Base-by-base conservation (phyloP, 2,797 vertebrate genomes). In the Sciurus carolinensis region DNA sequence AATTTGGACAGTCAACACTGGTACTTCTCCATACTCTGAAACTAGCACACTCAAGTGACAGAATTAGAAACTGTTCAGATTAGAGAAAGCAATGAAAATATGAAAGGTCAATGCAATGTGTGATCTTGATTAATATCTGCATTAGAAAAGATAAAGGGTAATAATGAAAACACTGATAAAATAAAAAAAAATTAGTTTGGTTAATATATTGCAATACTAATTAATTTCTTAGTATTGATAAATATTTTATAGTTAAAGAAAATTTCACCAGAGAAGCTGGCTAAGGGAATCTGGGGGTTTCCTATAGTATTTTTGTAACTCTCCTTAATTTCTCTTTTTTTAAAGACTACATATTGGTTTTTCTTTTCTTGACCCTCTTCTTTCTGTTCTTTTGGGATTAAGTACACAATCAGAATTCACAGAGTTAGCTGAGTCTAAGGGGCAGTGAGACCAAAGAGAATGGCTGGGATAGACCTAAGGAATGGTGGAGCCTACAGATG, bases 181-280 rank as follows among this genome's bases (percentile, higher is more conserved):
- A 84, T 83, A 91, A 67, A 84, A 50, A 47, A 87, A 18, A 30
- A 2, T 54, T 5, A 54, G 17, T 83, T 73, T 13, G 42, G 18
- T 76, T 62, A 28, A 67, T 36, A 73, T 57, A 22, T 64, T 80
- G 57, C 24, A 72, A 7, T 2, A 69, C 39, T 59, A 5, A 52
- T 28, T 73, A 71, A 39, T 92, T 75, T 69, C 30, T 10, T 79
- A 52, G 28, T 67, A 80, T 88, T 62, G 14, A 57, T 67, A 92
- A 80, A 20, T 7, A 52, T 59, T 85, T n/a, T 80, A 28, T 24
- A 67, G 17, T 69, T 87, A 64, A 3, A 22, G 6, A 57, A 66
- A 83, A 59, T 92, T 6, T 28, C 33, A 73, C 73, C 66, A n/a
- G 72, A 28, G 11, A 79, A 72, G 44, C 12, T 87, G 6, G 54